These are phyloP conservation scores for Trichomalopsis sarcophagae DNA, from an alignment of 1,140 invertebrate genomes.

Conservation along the genomic window DNA sequence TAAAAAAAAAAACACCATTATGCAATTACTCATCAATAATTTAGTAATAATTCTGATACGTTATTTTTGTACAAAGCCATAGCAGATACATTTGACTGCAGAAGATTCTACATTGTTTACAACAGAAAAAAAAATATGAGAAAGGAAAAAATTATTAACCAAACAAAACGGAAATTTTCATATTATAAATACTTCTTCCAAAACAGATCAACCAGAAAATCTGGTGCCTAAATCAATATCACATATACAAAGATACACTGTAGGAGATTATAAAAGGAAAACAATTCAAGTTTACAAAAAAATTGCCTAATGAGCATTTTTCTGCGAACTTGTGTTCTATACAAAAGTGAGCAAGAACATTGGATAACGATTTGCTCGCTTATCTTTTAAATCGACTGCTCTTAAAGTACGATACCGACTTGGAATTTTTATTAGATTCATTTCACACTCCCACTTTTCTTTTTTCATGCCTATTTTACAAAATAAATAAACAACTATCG, in stretches of 20 bases:
- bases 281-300: constrained; percentile 46
- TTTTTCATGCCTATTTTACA: constrained; percentile 65
- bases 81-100: constrained; percentile 12
- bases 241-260: constrained; percentile 54
- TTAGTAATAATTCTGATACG: constrained; percentile 10
- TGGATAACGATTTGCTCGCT: constrained; percentile 48
- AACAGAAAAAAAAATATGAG: constrained; percentile 1
- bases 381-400: constrained; percentile 48
- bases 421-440: constrained; percentile 53
- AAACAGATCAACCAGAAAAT: constrained; percentile 44
- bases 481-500: constrained; percentile 58
- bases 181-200: constrained; percentile 49
- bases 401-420: constrained; percentile 54
- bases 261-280: constrained; percentile 54
- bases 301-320: constrained; percentile 39
- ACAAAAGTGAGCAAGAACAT: constrained; percentile 53
- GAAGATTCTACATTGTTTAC: not conserved
- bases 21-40: constrained; percentile 7
- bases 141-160: constrained; percentile 39
- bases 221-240: constrained; percentile 52
- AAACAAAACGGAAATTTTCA: constrained; percentile 41
- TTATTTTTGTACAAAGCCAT: constrained; percentile 37
- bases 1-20: constrained; percentile 18
- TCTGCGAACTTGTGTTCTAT: constrained; percentile 46
- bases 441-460: constrained; percentile 55